A percentile compares a stretch with the other conserved stretches of the same genome.
Evolutionary conservation across 1,140 invertebrate genomes (phyloP).

Genomic region (Leptestheria dahalacensis): DNA sequence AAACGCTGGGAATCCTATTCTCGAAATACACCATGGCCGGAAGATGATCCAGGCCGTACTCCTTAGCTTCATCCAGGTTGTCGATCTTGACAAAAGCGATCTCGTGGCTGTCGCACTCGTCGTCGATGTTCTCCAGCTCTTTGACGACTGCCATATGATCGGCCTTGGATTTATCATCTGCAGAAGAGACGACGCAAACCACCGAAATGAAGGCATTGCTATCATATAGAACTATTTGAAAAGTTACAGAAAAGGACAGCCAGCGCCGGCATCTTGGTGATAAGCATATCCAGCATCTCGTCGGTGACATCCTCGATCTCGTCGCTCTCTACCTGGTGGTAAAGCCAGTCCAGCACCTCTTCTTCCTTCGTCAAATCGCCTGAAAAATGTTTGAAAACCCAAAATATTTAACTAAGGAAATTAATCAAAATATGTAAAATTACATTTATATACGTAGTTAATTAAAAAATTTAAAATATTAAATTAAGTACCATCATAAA

Average conservation of each 20-base stretch:
- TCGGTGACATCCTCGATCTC: conserved; percentile 88
- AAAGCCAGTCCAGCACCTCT: conserved; percentile 73
- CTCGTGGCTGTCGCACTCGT: conserved; percentile 74
- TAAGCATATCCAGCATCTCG: conserved; percentile 83
- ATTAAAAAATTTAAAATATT: not conserved
- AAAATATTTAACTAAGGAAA: no score
- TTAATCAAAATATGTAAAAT: not conserved
- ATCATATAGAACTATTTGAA: no score
- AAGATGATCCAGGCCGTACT: conserved; percentile 77
- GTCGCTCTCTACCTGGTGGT: conserved; percentile 66
- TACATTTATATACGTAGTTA: not conserved
- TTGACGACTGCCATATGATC: conserved; percentile 73
- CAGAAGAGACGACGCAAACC: no score
- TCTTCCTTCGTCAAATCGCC: conserved; percentile 81
- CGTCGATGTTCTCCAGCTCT: conserved; percentile 82
- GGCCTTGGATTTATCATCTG: conserved; percentile 79
- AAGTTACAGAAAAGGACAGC: conserved; percentile 78
- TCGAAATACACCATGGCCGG: conserved; percentile 81
- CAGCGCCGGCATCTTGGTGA: conserved; percentile 72
- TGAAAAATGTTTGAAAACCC: conserved; percentile 22
- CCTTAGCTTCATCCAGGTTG: conserved; percentile 71
- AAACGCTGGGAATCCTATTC: conserved; percentile 76
- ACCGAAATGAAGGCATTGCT: not conserved
- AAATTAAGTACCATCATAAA: conserved; percentile 51
- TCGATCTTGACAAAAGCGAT: conserved; percentile 80